Base-by-base conservation (phyloP, 1,140 invertebrate species). In the Asobara japonica region DNA sequence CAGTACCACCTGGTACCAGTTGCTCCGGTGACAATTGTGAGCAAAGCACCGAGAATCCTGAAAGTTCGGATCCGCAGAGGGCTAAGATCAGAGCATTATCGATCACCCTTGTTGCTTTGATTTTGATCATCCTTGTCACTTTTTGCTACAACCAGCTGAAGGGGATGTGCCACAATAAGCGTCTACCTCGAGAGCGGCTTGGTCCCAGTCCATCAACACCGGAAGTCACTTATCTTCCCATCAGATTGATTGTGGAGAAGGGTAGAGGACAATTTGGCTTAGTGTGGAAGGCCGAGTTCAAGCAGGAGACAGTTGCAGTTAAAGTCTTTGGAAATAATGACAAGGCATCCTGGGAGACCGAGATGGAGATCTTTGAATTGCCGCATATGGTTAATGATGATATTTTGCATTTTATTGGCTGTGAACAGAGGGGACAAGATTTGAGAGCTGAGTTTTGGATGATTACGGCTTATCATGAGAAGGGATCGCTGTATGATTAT, bases 401-500 rank as follows among this genome's bases (percentile, higher is more conserved):
- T 83, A 94, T 99, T 78, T 86, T 98, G 65, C 90, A 92, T 36
- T 99, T 94, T 82, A 93, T 99, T 82, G 96, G 95, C 0, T 94
- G 95, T 20, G 96, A 98, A 81, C 95, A 94, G 81, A 90, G 92
- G 51, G 94, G 95, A 4, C 95, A 97, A 73, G 94, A 94, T 83
- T 86, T 94, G 2, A 92, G 93, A 85, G 88, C 93, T 16, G 95
- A 98, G 84, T 97, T 96, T 80, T 98, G 97, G 97, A 90, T 99
- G 13, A 95, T 99, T 60, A 97, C 96, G 20, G 94, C 95, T 74
- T 99, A 96, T 88, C 96, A 98, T 86, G 95, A 96, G 76, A 91
- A 93, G 83, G 97, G 97, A 29, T 99, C 97, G 8, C 89, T 99
- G 1, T 97, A 94, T 83, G 97, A 99, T 88, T 99, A 94, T 87